Percentiles rank a stretch among this genome's conserved stretches.
Conservation (phyloP, 2,113 vertebrate species). For the Corydoras sp. region DNA sequence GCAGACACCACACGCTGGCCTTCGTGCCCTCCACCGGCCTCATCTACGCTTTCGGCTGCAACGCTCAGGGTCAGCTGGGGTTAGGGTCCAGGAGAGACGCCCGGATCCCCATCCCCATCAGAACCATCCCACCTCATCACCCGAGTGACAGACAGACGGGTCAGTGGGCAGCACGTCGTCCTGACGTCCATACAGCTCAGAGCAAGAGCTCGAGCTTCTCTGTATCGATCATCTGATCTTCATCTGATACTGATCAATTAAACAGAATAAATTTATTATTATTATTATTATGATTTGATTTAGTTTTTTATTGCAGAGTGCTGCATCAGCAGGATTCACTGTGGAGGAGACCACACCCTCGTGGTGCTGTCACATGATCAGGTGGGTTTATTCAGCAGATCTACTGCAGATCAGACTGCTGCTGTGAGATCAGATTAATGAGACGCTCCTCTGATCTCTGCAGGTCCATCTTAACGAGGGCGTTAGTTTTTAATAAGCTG, state of each 20-base stretch:
- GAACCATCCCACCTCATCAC: conserved; percentile 70
- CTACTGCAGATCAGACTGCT: too few relatives aligned
- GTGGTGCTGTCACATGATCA: conserved; percentile 79
- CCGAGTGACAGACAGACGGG: conserved; percentile 68
- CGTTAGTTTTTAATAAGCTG: too few relatives aligned
- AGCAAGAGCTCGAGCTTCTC: too few relatives aligned
- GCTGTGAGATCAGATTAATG: too few relatives aligned
- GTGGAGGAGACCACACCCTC: conserved; percentile 93
- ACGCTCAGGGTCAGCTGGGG: conserved; percentile 85
- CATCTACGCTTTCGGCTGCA: conserved; percentile 94
- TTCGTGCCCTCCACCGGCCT: conserved; percentile 89
- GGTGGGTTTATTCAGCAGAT: conserved; percentile 60
- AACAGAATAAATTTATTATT: too few relatives aligned
- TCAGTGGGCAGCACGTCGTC: conserved; percentile 45
- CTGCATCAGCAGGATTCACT: conserved; percentile 82
- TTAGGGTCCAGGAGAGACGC: conserved; percentile 74
- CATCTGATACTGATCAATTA: too few relatives aligned
- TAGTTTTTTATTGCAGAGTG: conserved; percentile 53
- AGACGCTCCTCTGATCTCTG: too few relatives aligned
- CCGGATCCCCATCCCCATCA: conserved; percentile 80
- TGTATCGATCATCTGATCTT: too few relatives aligned
- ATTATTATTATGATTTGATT: neutral
- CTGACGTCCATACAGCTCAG: neutral
- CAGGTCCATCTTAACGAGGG: too few relatives aligned
- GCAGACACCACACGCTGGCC: conserved; percentile 89